Base-by-base conservation (phyloP, 2,113 vertebrate genomes). In the Gasterosteus nipponicus region DNA sequence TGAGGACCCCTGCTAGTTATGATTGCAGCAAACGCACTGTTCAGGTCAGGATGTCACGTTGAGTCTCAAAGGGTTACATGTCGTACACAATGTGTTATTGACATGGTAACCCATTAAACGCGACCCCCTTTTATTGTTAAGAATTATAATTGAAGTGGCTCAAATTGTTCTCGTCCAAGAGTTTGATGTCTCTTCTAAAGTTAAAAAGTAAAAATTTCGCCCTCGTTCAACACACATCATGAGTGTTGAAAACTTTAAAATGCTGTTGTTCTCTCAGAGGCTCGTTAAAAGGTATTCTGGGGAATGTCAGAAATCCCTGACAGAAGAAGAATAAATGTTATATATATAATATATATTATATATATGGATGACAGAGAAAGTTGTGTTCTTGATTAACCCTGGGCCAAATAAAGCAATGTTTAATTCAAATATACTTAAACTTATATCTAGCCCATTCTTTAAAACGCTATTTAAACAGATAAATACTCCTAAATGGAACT, bases 181-280 rank as follows among this genome's bases (percentile, higher is more conserved):
- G 26, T 66, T 5, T 44, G 59, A 78, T 2, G 39, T 75, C 31
- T 78, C 38, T 61, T 66, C 62, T 12, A 47, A 69, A 75, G 54
- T 64, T 57, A 22, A 70, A 66, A 71, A 57, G 26, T 63, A 44
- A 75, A 70, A 58, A 71, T 33, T 2, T 70, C 47, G 64, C 47
- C 33, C 47, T 35, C 49, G 47, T 62, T 60, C 62, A 63, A 35
- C 44, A 66, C 2, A 51, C 44, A 61, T 60, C 53, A 70, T 65
- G 69, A 44, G 47, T 59, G 72, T 71, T 41, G 16, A 44, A 64
- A 61, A 63, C 58, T n/a, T 59, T 16, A 26, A 26, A n/a, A 29
- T 3, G 18, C 53, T 66, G n/a, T 44, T 33, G 29, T 63, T 19
- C 11, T 56, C 10, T 69, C 4, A 76, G 47, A 62, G 29, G 14